Evolutionary conservation across 2,113 vertebrate genomes (phyloP).

Genomic region (Heloderma charlesbogerti): DNA sequence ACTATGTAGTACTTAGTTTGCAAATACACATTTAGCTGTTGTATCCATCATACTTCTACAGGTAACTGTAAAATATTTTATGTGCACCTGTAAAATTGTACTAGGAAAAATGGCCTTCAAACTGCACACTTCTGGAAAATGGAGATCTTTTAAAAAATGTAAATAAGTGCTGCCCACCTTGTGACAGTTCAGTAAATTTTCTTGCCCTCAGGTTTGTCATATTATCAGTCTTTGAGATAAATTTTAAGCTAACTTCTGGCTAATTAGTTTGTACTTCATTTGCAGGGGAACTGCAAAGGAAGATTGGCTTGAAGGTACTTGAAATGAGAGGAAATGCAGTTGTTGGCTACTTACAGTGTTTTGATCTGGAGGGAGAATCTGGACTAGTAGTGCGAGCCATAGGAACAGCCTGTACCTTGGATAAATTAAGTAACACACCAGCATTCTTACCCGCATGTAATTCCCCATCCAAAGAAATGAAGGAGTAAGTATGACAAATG

Average conservation of each 20-base stretch:
- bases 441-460: slow-evolving; percentile 88
- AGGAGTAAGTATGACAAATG: slow-evolving; percentile 93
- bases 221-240: background rate
- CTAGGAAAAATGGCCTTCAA: too few species aligned
- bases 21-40: background rate
- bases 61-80: background rate
- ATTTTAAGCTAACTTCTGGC: background rate
- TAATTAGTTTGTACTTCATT: slow-evolving; percentile 46
- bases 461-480: slow-evolving; percentile 96
- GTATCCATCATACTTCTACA: background rate
- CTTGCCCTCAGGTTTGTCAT: background rate
- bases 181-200: background rate
- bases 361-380: slow-evolving; percentile 97
- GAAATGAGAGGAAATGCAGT: slow-evolving; percentile 99
- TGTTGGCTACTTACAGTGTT: slow-evolving; percentile 97
- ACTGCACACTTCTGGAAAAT: background rate
- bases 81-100: background rate
- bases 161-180: background rate
- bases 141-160: background rate
- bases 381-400: slow-evolving; percentile 97
- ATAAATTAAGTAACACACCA: slow-evolving; percentile 90
- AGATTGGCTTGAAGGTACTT: slow-evolving; percentile 97
- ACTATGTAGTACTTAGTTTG: background rate
- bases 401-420: slow-evolving; percentile 96
- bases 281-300: slow-evolving; percentile 95